Conservation (phyloP, 2,797 vertebrate genomes). For the Dipus sagitta region DNA sequence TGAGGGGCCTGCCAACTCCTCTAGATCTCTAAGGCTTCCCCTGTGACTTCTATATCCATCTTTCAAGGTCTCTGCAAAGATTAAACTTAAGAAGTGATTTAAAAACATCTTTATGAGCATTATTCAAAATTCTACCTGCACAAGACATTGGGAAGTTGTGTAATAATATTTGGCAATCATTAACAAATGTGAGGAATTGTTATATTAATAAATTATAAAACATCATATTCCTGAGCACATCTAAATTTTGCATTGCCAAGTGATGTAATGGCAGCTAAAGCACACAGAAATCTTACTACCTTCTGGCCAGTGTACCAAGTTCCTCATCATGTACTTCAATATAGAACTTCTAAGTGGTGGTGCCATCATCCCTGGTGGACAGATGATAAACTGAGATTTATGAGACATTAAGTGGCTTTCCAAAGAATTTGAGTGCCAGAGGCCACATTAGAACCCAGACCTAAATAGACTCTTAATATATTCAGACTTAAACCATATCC, state of each 20-base stretch:
- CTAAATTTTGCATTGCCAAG: slow-evolving; percentile 45
- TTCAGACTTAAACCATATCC: neutral
- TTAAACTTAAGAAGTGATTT: slow-evolving; percentile 3
- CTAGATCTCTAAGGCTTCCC: neutral
- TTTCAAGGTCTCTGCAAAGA: neutral
- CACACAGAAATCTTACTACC: neutral
- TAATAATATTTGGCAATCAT: neutral
- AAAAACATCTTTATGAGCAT: slow-evolving; percentile 6
- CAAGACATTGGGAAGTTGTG: neutral
- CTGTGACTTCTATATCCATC: neutral
- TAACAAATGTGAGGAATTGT: slow-evolving; percentile 56
- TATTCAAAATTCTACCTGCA: neutral
- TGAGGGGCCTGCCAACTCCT: neutral
- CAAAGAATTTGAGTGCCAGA: neutral
- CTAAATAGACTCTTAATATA: neutral
- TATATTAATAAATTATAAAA: slow-evolving; percentile 47
- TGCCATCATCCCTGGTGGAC: neutral
- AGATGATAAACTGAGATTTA: neutral
- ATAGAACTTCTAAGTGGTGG: neutral
- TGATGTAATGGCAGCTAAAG: slow-evolving; percentile 10
- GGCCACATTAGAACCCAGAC: neutral
- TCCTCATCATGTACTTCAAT: slow-evolving; percentile 21
- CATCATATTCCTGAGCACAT: neutral
- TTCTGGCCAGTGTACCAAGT: neutral
- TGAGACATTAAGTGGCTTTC: neutral